Percentiles rank a stretch among this genome's conserved stretches.
Conservation (phyloP, 2,888 invertebrate species). For the Agrotis clavis region DNA sequence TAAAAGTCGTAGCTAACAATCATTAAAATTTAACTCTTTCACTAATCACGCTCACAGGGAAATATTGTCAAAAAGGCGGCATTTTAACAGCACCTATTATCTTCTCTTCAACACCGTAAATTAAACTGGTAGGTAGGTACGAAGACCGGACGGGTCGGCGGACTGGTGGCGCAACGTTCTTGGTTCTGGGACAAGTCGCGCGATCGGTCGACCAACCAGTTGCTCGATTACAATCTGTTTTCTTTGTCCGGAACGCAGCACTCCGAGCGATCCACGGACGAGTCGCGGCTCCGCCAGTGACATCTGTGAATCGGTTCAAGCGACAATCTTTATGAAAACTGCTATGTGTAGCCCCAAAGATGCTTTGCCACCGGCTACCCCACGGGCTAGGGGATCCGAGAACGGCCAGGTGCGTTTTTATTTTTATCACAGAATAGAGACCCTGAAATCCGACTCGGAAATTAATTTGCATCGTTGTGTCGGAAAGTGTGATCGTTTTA, state of each 20-base stretch:
- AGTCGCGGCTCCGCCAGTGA: constrained; percentile 71
- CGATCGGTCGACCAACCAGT: constrained; percentile 65
- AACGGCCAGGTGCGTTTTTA: constrained; percentile 79
- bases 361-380: constrained; percentile 68
- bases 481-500: constrained; percentile 63
- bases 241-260: constrained; percentile 84
- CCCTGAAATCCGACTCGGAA: constrained; percentile 74
- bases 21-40: constrained; percentile 53
- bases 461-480: constrained; percentile 74
- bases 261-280: constrained; percentile 74
- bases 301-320: constrained; percentile 76
- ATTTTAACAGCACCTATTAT: constrained; percentile 87
- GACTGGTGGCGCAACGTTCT: constrained; percentile 72
- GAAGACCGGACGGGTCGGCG: constrained; percentile 72
- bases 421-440: constrained; percentile 75
- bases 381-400: constrained; percentile 65
- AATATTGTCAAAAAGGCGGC: constrained; percentile 78
- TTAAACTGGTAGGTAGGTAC: constrained; percentile 84
- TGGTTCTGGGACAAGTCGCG: constrained; percentile 68
- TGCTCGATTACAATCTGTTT: constrained; percentile 83
- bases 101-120: constrained; percentile 87
- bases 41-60: constrained; percentile 62
- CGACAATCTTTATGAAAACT: constrained; percentile 72
- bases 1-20: constrained; percentile 29
- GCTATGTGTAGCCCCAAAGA: constrained; percentile 73